phyloP scores from a whole-genome alignment of 2,797 vertebrate species.

The Crypturellus tataupa region DNA sequence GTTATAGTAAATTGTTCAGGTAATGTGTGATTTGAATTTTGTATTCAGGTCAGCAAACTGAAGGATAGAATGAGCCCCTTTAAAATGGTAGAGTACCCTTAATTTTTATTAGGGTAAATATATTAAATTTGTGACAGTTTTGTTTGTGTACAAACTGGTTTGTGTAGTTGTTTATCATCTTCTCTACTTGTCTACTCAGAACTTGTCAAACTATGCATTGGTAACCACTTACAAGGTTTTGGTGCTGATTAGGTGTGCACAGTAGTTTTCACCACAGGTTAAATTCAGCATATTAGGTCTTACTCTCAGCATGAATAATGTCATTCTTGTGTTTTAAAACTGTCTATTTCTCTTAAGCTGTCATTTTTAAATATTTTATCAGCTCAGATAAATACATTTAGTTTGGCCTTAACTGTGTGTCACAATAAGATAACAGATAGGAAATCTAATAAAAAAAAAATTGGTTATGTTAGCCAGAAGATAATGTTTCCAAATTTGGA shows the following conservation, averaged over 20 bases:
- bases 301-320: constrained; percentile 38
- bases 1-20: neutral
- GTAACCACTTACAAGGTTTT: constrained; percentile 16
- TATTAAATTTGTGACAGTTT: neutral
- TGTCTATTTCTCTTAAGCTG: constrained; percentile 50
- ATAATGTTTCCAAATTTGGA: constrained; percentile 12
- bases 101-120: neutral
- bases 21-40: neutral
- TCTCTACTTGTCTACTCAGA: constrained; percentile 11
- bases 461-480: constrained; percentile 11
- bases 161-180: neutral
- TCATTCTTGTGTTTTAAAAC: constrained; percentile 66
- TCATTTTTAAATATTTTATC: constrained; percentile 70
- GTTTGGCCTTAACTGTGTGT: constrained; percentile 64
- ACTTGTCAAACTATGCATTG: neutral
- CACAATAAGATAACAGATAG: constrained; percentile 52
- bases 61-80: neutral
- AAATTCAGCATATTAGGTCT: constrained; percentile 5
- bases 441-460: constrained; percentile 58
- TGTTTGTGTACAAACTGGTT: neutral
- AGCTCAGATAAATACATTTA: constrained; percentile 66
- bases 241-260: neutral
- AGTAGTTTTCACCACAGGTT: neutral
- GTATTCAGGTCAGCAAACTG: neutral
- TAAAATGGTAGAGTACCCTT: neutral